Conservation (phyloP, 2,113 vertebrate species). For the Clarias macrocephalus region DNA sequence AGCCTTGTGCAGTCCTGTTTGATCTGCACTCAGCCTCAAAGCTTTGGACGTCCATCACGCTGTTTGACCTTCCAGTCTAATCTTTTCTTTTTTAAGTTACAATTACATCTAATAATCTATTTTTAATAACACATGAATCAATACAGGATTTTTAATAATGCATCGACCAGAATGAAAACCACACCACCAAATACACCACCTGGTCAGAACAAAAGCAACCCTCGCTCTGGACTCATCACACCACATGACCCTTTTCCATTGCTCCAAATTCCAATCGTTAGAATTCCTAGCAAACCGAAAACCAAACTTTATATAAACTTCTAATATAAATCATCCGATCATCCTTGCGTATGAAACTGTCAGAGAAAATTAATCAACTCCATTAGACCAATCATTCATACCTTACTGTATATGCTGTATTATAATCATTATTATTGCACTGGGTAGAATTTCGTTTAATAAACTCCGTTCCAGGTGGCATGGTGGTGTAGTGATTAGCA, state of each 20-base stretch:
- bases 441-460: background rate
- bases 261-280: too few relatives aligned
- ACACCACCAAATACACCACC: background rate
- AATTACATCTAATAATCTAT: background rate
- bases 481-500: too few relatives aligned
- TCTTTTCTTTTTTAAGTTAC: background rate
- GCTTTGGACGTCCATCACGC: background rate
- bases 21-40: conserved; percentile 14
- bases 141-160: background rate
- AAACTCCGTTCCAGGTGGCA: background rate
- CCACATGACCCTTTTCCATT: too few relatives aligned
- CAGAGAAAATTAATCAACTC: background rate
- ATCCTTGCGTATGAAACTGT: background rate
- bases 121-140: background rate
- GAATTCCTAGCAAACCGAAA: too few relatives aligned
- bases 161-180: background rate
- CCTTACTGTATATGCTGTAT: background rate
- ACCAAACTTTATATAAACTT: too few relatives aligned
- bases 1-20: background rate
- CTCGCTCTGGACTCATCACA: too few relatives aligned
- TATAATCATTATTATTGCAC: background rate
- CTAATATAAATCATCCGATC: background rate
- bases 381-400: background rate
- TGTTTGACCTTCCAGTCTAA: background rate
- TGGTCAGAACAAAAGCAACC: background rate